Base-by-base conservation (phyloP, 1,140 invertebrate species). In the Stegodyphus mimosarum region DNA sequence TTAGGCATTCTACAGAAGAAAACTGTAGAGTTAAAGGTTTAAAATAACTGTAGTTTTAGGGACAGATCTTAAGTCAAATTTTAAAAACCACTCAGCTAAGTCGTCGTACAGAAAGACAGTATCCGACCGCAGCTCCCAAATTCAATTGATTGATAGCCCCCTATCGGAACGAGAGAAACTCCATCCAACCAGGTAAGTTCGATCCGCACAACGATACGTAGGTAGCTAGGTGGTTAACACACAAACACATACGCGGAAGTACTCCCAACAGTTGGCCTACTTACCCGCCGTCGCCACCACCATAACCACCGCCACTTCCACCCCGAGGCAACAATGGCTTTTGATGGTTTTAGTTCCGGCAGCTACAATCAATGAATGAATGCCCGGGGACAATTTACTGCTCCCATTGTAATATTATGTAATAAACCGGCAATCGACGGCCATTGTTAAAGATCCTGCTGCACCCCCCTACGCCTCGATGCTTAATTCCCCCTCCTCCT, bases 291-390 rank as follows among this genome's bases (percentile, higher is more conserved):
- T 33, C 33, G 67, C 49, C 63, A 55, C 75, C 75, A 78, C 67
- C 75, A 78, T 78, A 67, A 78, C 52, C 60, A 49, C 33, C 66
- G 15, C 18, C 50, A 52, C 13, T 55, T 53, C 64, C n/a, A 50
- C 79, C 53, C 69, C 67, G 51, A 17, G 79, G 70, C 70, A 72
- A 73, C 79, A 81, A 72, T 81, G 79, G 66, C 64, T 81, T 81
- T 73, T 72, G 51, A 69, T 67, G 79, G 70, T 81, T 73, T 81
- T 81, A 78, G 76, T 67, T 69, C 70, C 69, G 79, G 79, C 69
- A 73, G 51, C 13, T 10, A 33, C 50, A 52, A 80, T 80, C 67
- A 80, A 55, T 73, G 70, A 73, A 70, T 70, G 79, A 79, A 78
- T 67, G 55, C 66, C 66, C 67, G 11, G 17, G 13, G 77, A 79